Conservation (phyloP, 2,113 vertebrate species). For the Anser cygnoides region DNA sequence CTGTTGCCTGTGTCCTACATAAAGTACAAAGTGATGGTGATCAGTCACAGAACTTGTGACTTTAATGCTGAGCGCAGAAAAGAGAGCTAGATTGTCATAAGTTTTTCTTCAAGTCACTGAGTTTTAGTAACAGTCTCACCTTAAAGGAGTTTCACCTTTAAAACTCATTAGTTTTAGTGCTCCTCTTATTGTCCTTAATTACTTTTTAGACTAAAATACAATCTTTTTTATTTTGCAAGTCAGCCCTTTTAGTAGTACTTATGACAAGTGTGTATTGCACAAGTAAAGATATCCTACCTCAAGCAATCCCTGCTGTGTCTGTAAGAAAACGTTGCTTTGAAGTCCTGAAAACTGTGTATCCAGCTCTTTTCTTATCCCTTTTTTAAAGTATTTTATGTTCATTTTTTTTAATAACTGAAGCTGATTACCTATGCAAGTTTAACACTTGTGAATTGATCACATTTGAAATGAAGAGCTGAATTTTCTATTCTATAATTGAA, state of each 20-base stretch:
- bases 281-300: slow-evolving; percentile 15
- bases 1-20: background rate
- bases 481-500: background rate
- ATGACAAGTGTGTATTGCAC: background rate
- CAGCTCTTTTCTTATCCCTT: slow-evolving; percentile 14
- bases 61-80: background rate
- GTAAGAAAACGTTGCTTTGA: slow-evolving; percentile 45
- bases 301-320: slow-evolving; percentile 26
- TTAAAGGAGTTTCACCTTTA: background rate
- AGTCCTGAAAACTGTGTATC: slow-evolving; percentile 35
- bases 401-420: background rate
- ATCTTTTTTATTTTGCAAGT: background rate
- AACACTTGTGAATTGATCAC: background rate
- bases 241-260: slow-evolving; percentile 17
- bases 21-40: background rate
- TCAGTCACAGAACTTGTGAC: background rate
- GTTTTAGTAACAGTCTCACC: background rate
- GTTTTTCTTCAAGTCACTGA: background rate
- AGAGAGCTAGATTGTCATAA: background rate
- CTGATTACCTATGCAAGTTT: background rate
- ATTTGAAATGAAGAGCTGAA: background rate
- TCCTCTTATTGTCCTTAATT: background rate
- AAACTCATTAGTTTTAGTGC: background rate
- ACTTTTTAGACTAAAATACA: background rate
- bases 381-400: background rate